These are phyloP conservation scores for Phrynocephalus versicolor DNA, from an alignment of 2,113 vertebrate genomes.

Conservation along the genomic window DNA sequence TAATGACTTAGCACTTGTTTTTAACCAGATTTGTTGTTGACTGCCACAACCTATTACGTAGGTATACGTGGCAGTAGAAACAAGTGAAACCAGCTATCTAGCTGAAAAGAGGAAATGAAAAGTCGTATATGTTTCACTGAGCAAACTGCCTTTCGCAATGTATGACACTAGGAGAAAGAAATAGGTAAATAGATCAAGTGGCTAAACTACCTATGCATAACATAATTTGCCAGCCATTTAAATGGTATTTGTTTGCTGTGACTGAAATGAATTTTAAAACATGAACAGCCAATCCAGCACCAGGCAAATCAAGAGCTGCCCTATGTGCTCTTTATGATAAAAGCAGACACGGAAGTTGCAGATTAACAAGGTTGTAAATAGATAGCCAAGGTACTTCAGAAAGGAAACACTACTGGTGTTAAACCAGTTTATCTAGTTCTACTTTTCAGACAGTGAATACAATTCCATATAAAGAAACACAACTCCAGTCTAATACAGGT, in stretches of 20 bases:
- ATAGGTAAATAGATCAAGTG: neutral
- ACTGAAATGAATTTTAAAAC: neutral
- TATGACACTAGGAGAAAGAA: neutral
- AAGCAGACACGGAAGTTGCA: neutral
- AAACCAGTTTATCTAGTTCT: neutral
- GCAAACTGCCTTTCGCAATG: neutral
- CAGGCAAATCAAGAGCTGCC: neutral
- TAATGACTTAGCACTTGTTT: slow-evolving; percentile 68
- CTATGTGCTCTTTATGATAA: neutral
- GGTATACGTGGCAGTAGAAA: slow-evolving; percentile 43
- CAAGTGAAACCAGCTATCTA: slow-evolving; percentile 24
- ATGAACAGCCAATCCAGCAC: neutral
- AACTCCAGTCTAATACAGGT: neutral
- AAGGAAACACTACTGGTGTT: neutral
- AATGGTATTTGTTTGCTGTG: neutral
- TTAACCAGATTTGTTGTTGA: slow-evolving; percentile 18
- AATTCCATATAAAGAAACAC: neutral
- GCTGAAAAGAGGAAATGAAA: slow-evolving; percentile 30
- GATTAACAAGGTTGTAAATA: neutral
- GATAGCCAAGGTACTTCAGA: neutral
- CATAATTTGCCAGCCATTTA: neutral
- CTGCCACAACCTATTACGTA: slow-evolving; percentile 36
- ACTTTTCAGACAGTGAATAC: neutral
- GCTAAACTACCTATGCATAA: neutral
- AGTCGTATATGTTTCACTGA: neutral